phyloP scores from a whole-genome alignment of 2,113 vertebrate genomes.

The Ophthalmolycus amberensis region DNA sequence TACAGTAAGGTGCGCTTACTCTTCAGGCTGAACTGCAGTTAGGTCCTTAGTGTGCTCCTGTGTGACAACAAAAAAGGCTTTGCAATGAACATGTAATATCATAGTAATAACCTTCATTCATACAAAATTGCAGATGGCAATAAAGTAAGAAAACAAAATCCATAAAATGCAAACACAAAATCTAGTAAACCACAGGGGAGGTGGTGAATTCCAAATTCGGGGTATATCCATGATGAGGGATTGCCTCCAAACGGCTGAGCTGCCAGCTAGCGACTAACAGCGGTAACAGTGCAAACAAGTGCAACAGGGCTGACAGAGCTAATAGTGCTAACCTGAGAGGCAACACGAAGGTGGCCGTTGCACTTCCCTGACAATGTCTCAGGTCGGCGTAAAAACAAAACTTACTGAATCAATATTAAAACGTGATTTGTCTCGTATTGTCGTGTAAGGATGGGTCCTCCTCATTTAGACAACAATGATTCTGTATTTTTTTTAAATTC shows the following conservation, averaged over 20 bases:
- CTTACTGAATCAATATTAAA: not conserved
- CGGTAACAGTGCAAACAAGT: not conserved
- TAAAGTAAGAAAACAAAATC: not conserved
- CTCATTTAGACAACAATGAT: not conserved
- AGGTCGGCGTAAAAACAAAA: not conserved
- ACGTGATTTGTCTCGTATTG: not conserved
- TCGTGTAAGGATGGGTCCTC: not conserved
- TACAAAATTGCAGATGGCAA: not conserved
- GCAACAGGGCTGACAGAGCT: no score
- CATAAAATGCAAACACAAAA: not conserved
- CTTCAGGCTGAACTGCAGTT: conserved; percentile 77
- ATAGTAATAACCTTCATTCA: not conserved
- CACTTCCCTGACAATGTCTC: not conserved
- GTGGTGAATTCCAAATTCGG: not conserved
- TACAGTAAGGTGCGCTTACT: conserved; percentile 65
- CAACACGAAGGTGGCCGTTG: not conserved
- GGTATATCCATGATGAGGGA: not conserved
- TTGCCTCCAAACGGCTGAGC: not conserved
- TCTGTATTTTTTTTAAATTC: not conserved
- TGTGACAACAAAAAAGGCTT: not conserved
- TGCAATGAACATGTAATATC: not conserved
- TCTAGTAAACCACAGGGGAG: not conserved
- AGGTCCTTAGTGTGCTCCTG: conserved; percentile 83
- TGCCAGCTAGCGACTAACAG: not conserved
- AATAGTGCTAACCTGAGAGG: not conserved